Conservation (phyloP, 2,797 vertebrate species). For the Xerus rutilus region DNA sequence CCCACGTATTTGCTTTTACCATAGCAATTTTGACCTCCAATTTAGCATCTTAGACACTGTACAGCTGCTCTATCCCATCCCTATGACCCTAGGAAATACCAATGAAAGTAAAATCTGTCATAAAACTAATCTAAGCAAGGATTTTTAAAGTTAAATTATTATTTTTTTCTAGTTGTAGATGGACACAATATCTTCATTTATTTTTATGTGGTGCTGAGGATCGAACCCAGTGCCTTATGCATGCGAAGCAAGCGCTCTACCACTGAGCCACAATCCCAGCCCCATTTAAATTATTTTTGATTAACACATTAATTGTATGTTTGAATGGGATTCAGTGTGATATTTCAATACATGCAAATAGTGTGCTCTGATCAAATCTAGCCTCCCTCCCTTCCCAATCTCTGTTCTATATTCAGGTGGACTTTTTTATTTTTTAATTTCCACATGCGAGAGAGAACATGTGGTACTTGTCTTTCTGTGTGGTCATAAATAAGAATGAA, state of each 20-base stretch:
- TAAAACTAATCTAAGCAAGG: not conserved
- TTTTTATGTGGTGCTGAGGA: no score
- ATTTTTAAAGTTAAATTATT: not conserved
- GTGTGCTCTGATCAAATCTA: not conserved
- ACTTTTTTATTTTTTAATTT: not conserved
- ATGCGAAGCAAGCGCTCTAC: no score
- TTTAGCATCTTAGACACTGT: not conserved
- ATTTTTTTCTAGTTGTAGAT: no score
- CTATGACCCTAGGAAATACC: not conserved
- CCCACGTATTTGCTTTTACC: not conserved
- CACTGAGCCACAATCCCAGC: no score
- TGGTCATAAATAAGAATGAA: not conserved
- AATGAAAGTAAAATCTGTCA: not conserved
- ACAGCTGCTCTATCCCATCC: not conserved
- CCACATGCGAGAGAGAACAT: not conserved
- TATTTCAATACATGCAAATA: not conserved
- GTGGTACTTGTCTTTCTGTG: not conserved
- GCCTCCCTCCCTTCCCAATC: not conserved
- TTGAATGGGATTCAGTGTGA: not conserved
- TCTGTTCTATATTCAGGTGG: not conserved
- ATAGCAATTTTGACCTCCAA: not conserved
- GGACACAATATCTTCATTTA: no score
- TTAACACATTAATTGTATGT: no score
- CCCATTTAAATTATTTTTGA: no score
- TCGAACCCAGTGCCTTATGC: no score